Conservation (phyloP, 2,888 invertebrate genomes). For the Nomada hirtipes region DNA sequence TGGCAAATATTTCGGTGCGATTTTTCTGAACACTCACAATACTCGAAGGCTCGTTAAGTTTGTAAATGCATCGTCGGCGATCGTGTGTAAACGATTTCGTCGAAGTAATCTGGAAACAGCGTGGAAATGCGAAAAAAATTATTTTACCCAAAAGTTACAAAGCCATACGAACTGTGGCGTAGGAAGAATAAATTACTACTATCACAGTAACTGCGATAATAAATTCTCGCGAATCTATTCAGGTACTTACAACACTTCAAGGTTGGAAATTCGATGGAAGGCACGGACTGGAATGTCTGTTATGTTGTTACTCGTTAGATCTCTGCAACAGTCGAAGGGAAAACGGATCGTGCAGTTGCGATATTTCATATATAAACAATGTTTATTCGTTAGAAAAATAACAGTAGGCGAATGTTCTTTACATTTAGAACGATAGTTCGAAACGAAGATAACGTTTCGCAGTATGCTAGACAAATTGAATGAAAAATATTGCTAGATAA, state of each 20-base stretch:
- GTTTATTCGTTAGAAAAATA: too few relatives aligned
- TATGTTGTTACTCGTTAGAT: slow-evolving; percentile 93
- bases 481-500: too few relatives aligned
- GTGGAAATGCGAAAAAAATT: not conserved
- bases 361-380: too few relatives aligned
- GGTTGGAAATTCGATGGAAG: slow-evolving; percentile 88
- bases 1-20: slow-evolving; percentile 13
- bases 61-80: slow-evolving; percentile 92
- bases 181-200: too few relatives aligned
- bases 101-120: slow-evolving; percentile 90
- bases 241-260: slow-evolving; percentile 93
- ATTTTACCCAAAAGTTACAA: not conserved
- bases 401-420: too few relatives aligned
- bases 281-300: slow-evolving; percentile 89
- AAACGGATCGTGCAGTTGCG: too few relatives aligned
- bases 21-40: slow-evolving; percentile 89
- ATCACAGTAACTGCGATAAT: too few relatives aligned
- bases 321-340: slow-evolving; percentile 86
- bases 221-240: not conserved
- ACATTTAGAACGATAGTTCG: too few relatives aligned
- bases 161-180: not conserved
- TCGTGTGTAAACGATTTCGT: slow-evolving; percentile 92
- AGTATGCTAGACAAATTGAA: too few relatives aligned
- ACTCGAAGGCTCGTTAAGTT: slow-evolving; percentile 92
- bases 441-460: too few relatives aligned